Conservation (phyloP, 2,797 vertebrate genomes). For the Phrynocephalus forsythii region DNA sequence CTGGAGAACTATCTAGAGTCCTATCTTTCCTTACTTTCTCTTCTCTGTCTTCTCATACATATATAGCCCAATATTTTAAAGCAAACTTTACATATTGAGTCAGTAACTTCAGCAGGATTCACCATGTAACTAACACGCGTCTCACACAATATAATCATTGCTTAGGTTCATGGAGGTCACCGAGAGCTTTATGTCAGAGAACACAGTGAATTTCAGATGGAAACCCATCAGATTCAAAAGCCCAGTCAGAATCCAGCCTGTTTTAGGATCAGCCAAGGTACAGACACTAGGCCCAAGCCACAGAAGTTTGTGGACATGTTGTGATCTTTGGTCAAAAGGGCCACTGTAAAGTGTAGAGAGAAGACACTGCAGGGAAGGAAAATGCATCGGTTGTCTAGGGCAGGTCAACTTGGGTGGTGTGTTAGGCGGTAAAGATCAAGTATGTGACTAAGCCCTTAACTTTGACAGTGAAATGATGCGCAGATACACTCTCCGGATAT, state of each 20-base stretch:
- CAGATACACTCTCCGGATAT: conserved; percentile 35
- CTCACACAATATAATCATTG: neutral
- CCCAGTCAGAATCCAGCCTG: neutral
- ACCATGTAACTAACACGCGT: neutral
- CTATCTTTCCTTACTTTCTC: no score
- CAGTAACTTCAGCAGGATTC: neutral
- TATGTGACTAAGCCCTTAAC: neutral
- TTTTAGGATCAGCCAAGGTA: neutral
- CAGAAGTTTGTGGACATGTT: neutral
- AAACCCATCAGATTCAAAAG: neutral
- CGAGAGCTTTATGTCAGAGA: neutral
- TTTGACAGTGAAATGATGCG: neutral
- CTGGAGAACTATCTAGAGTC: no score
- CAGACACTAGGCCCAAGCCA: no score
- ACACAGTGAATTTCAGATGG: neutral
- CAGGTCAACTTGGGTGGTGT: no score
- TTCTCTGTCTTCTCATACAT: no score
- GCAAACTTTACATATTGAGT: neutral
- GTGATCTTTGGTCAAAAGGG: no score
- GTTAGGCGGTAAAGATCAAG: neutral
- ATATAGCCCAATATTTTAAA: no score
- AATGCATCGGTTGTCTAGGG: neutral
- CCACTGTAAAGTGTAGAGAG: neutral
- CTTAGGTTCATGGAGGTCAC: neutral
- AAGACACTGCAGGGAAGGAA: neutral